Conservation (phyloP, 1,140 invertebrate species). For the Oncopodura yosiiana region DNA sequence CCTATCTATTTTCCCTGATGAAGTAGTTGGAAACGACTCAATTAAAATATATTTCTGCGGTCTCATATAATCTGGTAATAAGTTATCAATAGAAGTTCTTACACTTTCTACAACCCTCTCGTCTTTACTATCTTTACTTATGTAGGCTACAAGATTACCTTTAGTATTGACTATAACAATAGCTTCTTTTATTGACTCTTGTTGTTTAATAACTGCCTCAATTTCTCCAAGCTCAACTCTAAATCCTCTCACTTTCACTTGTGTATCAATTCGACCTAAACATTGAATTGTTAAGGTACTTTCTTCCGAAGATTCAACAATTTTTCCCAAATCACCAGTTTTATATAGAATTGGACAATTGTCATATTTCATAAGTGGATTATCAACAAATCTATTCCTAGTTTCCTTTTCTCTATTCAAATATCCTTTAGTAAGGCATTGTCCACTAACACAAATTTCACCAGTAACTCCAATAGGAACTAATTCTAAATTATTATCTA, state of each 20-base stretch:
- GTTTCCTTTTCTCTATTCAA: not conserved
- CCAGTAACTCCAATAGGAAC: not conserved
- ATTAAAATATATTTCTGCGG: too few relatives aligned
- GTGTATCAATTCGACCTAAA: slow-evolving; percentile 2
- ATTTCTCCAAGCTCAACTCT: slow-evolving; percentile 8
- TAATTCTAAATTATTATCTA: not conserved
- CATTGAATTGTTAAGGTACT: not conserved
- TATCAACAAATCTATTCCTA: not conserved
- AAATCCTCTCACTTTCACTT: slow-evolving; percentile 9
- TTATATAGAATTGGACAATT: not conserved
- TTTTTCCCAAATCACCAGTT: not conserved
- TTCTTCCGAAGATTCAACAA: not conserved
- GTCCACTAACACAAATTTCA: not conserved
- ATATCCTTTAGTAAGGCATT: not conserved
- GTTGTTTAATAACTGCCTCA: not conserved
- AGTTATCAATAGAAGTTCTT: too few relatives aligned
- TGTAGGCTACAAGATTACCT: too few relatives aligned
- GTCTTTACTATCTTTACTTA: too few relatives aligned
- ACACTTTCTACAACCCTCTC: too few relatives aligned
- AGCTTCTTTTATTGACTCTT: too few relatives aligned
- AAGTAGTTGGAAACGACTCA: too few relatives aligned
- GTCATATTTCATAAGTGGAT: not conserved
- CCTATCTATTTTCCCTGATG: too few relatives aligned
- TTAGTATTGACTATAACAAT: too few relatives aligned
- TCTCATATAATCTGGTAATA: too few relatives aligned